A percentile compares a stretch with the other conserved stretches of the same genome.
Evolutionary conservation across 1,140 invertebrate species (phyloP).

Genomic region (Asobara japonica): DNA sequence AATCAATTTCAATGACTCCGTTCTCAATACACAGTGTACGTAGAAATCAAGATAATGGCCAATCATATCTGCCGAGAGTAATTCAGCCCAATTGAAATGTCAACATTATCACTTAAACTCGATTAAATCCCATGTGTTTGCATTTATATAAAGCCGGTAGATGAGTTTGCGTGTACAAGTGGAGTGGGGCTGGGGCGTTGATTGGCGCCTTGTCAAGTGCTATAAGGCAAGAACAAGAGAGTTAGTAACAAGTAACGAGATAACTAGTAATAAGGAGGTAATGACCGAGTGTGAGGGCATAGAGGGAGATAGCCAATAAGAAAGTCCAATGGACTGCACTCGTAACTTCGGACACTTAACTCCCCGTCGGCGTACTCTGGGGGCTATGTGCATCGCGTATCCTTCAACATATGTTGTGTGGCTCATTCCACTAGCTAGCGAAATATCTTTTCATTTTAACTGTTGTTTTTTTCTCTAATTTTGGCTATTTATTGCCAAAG

Average conservation of each 20-base stretch:
- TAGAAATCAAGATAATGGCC: background rate
- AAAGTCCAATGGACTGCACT: background rate
- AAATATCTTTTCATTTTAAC: no score
- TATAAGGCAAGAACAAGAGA: slow-evolving; percentile 26
- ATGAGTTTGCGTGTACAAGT: background rate
- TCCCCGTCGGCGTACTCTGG: slow-evolving; percentile 11
- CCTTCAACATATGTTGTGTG: background rate
- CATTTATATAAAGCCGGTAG: background rate
- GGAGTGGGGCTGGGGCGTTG: background rate
- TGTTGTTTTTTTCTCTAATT: no score
- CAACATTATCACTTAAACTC: slow-evolving; percentile 8
- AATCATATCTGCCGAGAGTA: background rate
- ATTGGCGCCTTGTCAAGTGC: slow-evolving; percentile 7
- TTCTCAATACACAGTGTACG: background rate
- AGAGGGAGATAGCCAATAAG: slow-evolving; percentile 27
- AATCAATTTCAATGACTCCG: background rate
- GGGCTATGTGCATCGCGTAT: slow-evolving; percentile 2
- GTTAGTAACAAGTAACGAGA: slow-evolving; percentile 50
- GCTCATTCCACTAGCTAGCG: no score
- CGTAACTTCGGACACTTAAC: slow-evolving; percentile 11
- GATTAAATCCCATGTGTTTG: slow-evolving; percentile 8
- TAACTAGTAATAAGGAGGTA: slow-evolving; percentile 59
- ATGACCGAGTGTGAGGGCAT: slow-evolving; percentile 40
- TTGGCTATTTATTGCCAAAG: no score
- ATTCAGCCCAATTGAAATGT: background rate